These are phyloP conservation scores for Sternarchorhynchus goeldii DNA, from an alignment of 2,797 vertebrate species.

Conservation along the genomic window DNA sequence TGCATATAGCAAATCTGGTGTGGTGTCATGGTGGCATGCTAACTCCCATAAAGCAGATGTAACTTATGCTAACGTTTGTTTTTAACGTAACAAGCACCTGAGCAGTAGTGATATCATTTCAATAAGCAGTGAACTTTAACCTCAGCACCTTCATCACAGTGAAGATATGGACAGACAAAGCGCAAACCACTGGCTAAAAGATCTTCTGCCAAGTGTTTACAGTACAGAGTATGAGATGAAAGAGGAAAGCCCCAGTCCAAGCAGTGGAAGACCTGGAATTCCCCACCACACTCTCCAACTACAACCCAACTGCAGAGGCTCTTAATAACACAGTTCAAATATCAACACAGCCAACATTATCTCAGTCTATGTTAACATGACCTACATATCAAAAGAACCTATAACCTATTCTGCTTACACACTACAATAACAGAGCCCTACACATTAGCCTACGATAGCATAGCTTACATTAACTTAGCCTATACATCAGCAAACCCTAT, in stretches of 20 bases:
- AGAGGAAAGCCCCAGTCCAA: conserved; percentile 40
- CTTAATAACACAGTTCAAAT: conserved; percentile 33
- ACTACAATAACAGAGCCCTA: not conserved
- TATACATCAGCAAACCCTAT: conserved; percentile 6
- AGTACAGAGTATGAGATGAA: conserved; percentile 49
- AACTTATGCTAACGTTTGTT: conserved; percentile 24
- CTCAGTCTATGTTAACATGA: not conserved
- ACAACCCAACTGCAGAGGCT: conserved; percentile 40
- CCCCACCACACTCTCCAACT: conserved; percentile 43
- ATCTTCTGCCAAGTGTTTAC: conserved; percentile 54
- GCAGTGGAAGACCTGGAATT: conserved; percentile 55
- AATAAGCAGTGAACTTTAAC: conserved; percentile 34
- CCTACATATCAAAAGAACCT: conserved; percentile 7
- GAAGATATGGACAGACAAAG: conserved; percentile 44
- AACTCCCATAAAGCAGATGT: not conserved
- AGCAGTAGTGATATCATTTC: conserved; percentile 26
- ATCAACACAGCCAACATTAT: conserved; percentile 14
- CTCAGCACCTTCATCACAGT: conserved; percentile 16
- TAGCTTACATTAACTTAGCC: not conserved
- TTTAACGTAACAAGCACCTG: conserved; percentile 15
- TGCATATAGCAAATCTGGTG: not conserved
- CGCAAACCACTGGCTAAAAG: conserved; percentile 13
- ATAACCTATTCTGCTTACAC: not conserved
- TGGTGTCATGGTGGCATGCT: not conserved
- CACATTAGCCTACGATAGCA: not conserved